Conservation (phyloP, 2,797 vertebrate species). For the Myotis myotis region DNA sequence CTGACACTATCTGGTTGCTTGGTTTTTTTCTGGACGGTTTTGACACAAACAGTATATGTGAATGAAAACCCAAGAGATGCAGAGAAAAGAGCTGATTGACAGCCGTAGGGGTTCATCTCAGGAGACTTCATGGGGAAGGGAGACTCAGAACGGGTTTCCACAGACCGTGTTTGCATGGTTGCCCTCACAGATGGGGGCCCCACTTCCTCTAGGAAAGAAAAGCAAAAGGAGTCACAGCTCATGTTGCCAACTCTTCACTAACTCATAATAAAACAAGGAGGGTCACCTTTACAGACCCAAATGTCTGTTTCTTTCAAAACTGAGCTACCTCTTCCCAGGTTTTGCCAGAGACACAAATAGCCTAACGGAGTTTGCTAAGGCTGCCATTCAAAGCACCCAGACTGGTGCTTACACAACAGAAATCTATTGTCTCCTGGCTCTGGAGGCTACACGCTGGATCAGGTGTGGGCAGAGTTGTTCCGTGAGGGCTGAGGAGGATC, state of each 20-base stretch:
- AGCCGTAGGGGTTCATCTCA: accelerated
- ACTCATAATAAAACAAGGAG: background rate
- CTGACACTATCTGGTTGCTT: background rate
- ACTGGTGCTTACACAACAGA: background rate
- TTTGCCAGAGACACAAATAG: background rate
- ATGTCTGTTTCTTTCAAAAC: background rate
- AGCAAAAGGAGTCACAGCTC: no score
- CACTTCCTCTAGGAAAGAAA: background rate
- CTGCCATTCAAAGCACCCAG: background rate
- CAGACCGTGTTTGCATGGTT: accelerated
- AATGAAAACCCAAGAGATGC: background rate
- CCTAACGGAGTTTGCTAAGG: background rate
- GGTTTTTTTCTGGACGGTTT: background rate
- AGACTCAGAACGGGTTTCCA: background rate
- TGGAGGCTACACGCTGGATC: background rate
- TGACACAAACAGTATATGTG: background rate
- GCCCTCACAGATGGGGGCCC: background rate
- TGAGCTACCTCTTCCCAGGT: background rate
- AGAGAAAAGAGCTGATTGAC: background rate
- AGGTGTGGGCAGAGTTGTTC: background rate
- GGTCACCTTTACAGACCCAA: background rate
- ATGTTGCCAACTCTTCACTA: no score
- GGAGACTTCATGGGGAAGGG: background rate
- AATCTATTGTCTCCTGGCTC: background rate
- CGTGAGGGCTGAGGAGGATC: no score